Evolutionary conservation across 2,797 vertebrate genomes (phyloP).

Genomic region (Taeniopygia guttata): DNA sequence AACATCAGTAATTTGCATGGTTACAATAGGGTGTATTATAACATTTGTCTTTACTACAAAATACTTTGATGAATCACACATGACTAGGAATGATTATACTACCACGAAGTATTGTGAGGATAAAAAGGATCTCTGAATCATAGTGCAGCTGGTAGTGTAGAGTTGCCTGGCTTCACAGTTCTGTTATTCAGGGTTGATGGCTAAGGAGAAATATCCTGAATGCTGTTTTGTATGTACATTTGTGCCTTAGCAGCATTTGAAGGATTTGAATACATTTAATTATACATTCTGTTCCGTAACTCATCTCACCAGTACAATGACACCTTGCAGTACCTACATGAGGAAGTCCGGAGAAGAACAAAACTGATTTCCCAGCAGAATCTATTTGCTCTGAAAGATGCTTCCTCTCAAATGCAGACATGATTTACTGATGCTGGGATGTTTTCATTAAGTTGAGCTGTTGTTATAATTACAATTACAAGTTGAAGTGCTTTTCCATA

Average conservation of each 20-base stretch:
- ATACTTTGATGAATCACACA: slow-evolving; percentile 62
- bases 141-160: slow-evolving; percentile 57
- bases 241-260: slow-evolving; percentile 15
- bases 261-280: slow-evolving; percentile 17
- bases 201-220: slow-evolving; percentile 35
- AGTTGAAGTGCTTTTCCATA: neutral
- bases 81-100: slow-evolving; percentile 60
- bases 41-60: slow-evolving; percentile 63
- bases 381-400: neutral
- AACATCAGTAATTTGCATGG: slow-evolving; percentile 55
- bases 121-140: slow-evolving; percentile 63
- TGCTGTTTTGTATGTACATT: neutral
- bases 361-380: neutral
- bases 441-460: neutral
- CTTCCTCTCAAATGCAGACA: neutral
- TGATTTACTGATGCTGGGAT: neutral
- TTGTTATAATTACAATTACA: neutral
- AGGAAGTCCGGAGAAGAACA: neutral
- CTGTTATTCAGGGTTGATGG: slow-evolving; percentile 33
- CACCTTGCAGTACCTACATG: slow-evolving; percentile 2
- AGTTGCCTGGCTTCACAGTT: slow-evolving; percentile 44
- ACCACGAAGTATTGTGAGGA: slow-evolving; percentile 50
- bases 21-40: slow-evolving; percentile 59
- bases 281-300: neutral
- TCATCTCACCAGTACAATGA: slow-evolving; percentile 5